Conservation (phyloP, 2,113 vertebrate species). For the Odocoileus hemionus region DNA sequence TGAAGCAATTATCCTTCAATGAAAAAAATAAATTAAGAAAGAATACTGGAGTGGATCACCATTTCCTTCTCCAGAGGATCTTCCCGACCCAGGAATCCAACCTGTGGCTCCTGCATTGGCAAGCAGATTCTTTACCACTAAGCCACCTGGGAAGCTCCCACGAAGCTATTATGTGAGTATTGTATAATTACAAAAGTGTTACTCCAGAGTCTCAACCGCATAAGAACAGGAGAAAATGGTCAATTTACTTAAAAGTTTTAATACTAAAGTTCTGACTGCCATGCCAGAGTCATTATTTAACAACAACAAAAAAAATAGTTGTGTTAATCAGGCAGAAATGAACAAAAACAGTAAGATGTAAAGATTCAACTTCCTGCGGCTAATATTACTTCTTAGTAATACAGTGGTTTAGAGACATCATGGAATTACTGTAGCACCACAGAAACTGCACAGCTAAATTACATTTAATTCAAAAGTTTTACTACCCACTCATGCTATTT, state of each 20-base stretch:
- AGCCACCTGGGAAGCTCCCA: background rate
- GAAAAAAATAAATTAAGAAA: background rate
- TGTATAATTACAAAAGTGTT: slow-evolving; percentile 60
- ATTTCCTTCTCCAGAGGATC: background rate
- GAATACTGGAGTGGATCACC: background rate
- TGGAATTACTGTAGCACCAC: slow-evolving; percentile 51
- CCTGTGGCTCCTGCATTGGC: background rate
- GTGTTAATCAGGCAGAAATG: slow-evolving; percentile 67
- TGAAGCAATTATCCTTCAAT: background rate
- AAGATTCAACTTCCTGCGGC: slow-evolving; percentile 52
- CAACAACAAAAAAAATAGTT: slow-evolving; percentile 66
- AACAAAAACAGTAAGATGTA: slow-evolving; percentile 4
- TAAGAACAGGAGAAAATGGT: slow-evolving; percentile 46
- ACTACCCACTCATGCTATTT: background rate
- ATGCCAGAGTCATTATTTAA: slow-evolving; percentile 70
- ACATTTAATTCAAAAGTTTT: slow-evolving; percentile 34
- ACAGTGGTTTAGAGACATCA: slow-evolving; percentile 47
- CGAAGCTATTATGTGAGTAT: background rate
- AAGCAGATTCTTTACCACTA: background rate
- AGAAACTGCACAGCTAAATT: slow-evolving; percentile 53
- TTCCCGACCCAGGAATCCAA: background rate
- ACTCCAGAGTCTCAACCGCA: slow-evolving; percentile 4
- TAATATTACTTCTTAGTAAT: slow-evolving; percentile 41
- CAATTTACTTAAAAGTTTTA: slow-evolving; percentile 49
- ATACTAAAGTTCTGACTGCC: slow-evolving; percentile 59